These are phyloP conservation scores for Platycnemis pennipes DNA, from an alignment of 2,888 invertebrate genomes.

Conservation along the genomic window DNA sequence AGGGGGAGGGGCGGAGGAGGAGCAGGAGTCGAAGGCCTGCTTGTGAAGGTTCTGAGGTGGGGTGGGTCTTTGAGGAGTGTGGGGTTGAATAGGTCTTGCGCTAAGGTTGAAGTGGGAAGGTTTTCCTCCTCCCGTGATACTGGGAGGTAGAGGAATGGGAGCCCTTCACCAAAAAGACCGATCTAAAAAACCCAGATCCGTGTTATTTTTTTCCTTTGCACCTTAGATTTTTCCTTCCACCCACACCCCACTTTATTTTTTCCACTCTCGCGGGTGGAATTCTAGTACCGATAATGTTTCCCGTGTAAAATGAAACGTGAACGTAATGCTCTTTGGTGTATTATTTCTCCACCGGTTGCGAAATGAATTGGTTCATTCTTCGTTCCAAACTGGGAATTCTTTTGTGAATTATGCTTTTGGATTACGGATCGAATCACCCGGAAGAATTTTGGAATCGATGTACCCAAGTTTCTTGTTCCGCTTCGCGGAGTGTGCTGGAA, in stretches of 20 bases:
- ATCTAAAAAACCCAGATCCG: neutral
- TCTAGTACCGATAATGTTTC: constrained; percentile 2
- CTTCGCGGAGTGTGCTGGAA: neutral
- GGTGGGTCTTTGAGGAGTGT: neutral
- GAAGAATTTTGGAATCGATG: neutral
- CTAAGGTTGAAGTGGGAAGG: neutral
- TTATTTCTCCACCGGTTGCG: neutral
- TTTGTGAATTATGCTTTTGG: neutral
- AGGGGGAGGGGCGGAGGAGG: neutral
- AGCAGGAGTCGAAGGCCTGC: neutral
- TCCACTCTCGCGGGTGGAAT: neutral
- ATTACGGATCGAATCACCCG: neutral
- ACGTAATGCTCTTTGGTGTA: neutral
- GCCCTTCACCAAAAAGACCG: neutral
- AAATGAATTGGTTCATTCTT: neutral
- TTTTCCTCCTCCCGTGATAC: neutral
- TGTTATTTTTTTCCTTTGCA: too few relatives aligned
- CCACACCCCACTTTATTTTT: neutral
- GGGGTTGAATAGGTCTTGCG: neutral
- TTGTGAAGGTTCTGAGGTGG: neutral
- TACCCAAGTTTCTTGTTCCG: neutral
- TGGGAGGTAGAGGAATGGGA: neutral
- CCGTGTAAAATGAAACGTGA: constrained; percentile 6
- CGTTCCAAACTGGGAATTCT: neutral
- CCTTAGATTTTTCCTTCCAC: neutral